Evolutionary conservation across 2,113 vertebrate species (phyloP).

Genomic region (Neotoma lepida): DNA sequence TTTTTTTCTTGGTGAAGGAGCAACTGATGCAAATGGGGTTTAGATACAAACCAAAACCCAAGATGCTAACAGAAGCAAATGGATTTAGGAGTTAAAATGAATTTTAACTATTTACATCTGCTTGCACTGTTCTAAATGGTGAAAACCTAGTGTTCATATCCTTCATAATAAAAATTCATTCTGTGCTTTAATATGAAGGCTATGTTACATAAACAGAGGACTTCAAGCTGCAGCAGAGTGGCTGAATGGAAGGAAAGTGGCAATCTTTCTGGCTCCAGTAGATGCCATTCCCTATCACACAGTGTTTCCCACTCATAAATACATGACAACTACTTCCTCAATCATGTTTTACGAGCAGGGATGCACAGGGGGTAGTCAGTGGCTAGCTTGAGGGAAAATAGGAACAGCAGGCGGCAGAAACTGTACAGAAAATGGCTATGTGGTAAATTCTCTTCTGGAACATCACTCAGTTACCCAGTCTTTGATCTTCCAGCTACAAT

Average conservation of each 20-base stretch:
- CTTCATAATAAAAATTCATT: slow-evolving; percentile 84
- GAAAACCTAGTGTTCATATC: slow-evolving; percentile 82
- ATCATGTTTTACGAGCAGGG: slow-evolving; percentile 99
- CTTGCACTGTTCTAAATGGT: slow-evolving; percentile 75
- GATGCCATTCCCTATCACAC: slow-evolving; percentile 96
- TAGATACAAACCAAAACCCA: slow-evolving; percentile 75
- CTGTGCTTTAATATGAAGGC: slow-evolving; percentile 85
- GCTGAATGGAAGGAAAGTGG: slow-evolving; percentile 85
- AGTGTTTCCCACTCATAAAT: slow-evolving; percentile 98
- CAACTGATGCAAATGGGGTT: slow-evolving; percentile 70
- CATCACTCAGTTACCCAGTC: slow-evolving; percentile 95
- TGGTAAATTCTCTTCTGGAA: slow-evolving; percentile 97
- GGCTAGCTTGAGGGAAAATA: slow-evolving; percentile 96
- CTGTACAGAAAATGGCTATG: slow-evolving; percentile 95
- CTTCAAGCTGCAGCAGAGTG: slow-evolving; percentile 85
- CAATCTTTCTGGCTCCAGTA: slow-evolving; percentile 92
- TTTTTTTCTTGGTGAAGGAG: slow-evolving; percentile 71
- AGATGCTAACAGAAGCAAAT: slow-evolving; percentile 77
- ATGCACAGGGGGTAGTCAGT: slow-evolving; percentile 97
- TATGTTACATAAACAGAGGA: slow-evolving; percentile 86
- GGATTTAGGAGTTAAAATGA: slow-evolving; percentile 81
- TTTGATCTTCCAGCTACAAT: slow-evolving; percentile 99
- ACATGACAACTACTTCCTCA: slow-evolving; percentile 99
- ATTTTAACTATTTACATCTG: slow-evolving; percentile 85
- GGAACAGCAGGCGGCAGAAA: slow-evolving; percentile 96